phyloP scores from a whole-genome alignment of 53 echinoderm and acorn worm genomes.

The Crossaster papposus region DNA sequence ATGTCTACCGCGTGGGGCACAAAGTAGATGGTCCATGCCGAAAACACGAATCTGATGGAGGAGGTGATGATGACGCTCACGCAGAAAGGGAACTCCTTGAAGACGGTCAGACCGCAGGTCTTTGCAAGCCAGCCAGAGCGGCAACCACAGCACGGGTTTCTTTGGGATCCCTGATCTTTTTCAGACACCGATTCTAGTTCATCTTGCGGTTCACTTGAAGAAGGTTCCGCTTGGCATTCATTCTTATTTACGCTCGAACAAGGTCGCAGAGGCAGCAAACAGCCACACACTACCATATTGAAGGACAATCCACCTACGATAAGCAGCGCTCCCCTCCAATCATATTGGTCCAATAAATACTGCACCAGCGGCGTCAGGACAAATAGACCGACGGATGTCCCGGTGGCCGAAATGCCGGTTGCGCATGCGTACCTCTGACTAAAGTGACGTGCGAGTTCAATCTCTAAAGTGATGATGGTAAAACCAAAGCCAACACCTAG shows the following conservation, averaged over 20 bases:
- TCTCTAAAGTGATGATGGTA: neutral
- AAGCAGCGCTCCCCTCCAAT: neutral
- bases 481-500: constrained; percentile 16
- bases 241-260: too few species aligned
- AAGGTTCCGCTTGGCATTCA: neutral
- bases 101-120: neutral
- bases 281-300: constrained; percentile 2
- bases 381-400: constrained; percentile 16
- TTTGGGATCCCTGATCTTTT: neutral
- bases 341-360: neutral
- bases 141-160: neutral
- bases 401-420: neutral
- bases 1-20: neutral
- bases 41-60: constrained; percentile 3
- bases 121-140: neutral
- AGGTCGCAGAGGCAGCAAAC: neutral
- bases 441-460: neutral
- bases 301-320: neutral
- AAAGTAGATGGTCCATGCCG: constrained; percentile 10
- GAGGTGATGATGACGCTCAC: neutral
- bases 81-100: neutral
- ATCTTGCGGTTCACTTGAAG: neutral
- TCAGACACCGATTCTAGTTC: neutral
- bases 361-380: constrained; percentile 7
- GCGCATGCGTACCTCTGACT: neutral